Evolutionary conservation across 1,140 invertebrate genomes (phyloP).

Genomic region (Scaptomyza graminum): DNA sequence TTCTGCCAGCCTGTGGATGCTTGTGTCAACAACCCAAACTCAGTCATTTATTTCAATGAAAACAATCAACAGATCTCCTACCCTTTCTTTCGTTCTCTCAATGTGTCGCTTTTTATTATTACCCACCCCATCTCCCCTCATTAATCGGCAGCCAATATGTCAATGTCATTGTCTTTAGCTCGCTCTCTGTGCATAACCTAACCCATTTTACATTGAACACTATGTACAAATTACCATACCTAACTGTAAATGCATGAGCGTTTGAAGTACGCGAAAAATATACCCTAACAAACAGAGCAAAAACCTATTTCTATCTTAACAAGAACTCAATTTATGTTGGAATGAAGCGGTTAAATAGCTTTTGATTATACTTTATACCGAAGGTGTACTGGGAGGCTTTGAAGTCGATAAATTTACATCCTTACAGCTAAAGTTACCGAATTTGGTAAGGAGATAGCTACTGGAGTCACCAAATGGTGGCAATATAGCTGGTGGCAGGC

Average conservation of each 20-base stretch:
- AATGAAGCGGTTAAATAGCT: too few species aligned
- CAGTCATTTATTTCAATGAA: conserved; percentile 79
- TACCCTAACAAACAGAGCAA: background rate
- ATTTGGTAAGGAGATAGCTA: too few species aligned
- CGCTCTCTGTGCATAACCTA: conserved; percentile 38
- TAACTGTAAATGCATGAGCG: conserved; percentile 30
- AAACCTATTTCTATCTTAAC: too few species aligned
- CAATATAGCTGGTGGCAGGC: too few species aligned
- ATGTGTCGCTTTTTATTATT: background rate
- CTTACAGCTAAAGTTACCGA: too few species aligned
- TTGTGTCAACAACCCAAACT: conserved; percentile 71
- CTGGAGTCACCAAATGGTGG: too few species aligned
- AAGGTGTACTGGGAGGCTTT: too few species aligned
- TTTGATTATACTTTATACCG: too few species aligned
- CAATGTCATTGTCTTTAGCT: conserved; percentile 62
- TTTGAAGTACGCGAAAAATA: background rate
- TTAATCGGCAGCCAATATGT: conserved; percentile 75
- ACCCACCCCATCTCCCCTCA: conserved; percentile 43
- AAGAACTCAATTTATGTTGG: too few species aligned
- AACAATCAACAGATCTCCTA: conserved; percentile 65
- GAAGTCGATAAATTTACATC: too few species aligned
- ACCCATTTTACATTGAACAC: conserved; percentile 31
- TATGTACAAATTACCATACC: conserved; percentile 23
- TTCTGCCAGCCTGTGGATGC: conserved; percentile 45
- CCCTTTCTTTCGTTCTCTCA: background rate